Evolutionary conservation across 2,797 vertebrate species (phyloP), one percentile per base, ranked within the genome.

Genomic region (Rhinophrynus dorsalis): DNA sequence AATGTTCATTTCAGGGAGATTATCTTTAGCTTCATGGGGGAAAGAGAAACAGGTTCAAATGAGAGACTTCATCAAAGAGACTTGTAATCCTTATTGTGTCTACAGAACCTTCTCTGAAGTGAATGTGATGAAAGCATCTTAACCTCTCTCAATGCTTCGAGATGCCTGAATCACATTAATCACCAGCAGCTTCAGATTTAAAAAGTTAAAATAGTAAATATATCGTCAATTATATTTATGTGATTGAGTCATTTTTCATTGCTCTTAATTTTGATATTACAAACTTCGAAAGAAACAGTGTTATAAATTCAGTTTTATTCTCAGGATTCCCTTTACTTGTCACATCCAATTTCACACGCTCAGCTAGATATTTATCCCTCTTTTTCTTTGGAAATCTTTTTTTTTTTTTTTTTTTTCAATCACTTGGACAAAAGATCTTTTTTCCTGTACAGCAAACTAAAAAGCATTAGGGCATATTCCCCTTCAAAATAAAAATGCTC

Each of bases 21-120:
- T 79, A 78, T 77, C 35, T 82, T 74, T 78, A 61, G 61, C 80
- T 82, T 61, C 37, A 48, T 74, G 73, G 80, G 80, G 73, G 77
- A 85, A 68, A 66, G 38, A 76, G 68, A 83, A 87, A 69, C 56
- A 81, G 68, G 55, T 79, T 81, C 66, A 77, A 84, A 83, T 80
- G 52, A 74, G 67, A 69, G 47, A 67, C 37, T 76, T 80, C 63
- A 74, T 82, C 62, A 77, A 76, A 85, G 77, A 77, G 15, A 29
- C 48, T 74, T 81, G 47, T 78, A 82, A 80, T 82, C 67, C 50
- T 24, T 76, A 68, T 82, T 84, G 60, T 81, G 67, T 79, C 76
- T 79, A 50, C 71, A 66, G 80, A 71, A 78, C 81, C 74, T 77
- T 80, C 72, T 62, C 62, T 52, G 75, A 59, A 66, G 18, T 78